Percentiles rank a stretch among this genome's conserved stretches.
Evolutionary conservation across 2,113 vertebrate species (phyloP).

Genomic region (Ovis canadensis): DNA sequence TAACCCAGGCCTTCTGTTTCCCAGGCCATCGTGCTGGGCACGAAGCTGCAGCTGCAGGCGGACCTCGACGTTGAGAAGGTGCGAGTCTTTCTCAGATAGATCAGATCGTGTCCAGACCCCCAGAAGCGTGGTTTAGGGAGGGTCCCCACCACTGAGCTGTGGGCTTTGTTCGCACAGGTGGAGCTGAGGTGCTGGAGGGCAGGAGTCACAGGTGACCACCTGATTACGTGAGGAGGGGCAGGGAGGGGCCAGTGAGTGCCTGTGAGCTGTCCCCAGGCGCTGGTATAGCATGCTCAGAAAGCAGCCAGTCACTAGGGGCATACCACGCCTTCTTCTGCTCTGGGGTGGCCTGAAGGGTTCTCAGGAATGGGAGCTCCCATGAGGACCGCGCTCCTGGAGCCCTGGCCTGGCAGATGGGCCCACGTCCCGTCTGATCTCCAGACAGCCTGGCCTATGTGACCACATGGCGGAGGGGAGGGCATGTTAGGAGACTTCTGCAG

Average conservation of each 20-base stretch:
- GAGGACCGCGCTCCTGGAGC: too few relatives aligned
- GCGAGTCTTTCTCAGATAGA: slow-evolving; percentile 62
- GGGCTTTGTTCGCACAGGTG: not conserved
- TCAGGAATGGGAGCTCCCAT: not conserved
- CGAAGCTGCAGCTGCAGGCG: slow-evolving; percentile 84
- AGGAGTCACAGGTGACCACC: not conserved
- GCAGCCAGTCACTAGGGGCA: not conserved
- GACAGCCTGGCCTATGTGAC: not conserved
- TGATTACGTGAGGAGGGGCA: not conserved
- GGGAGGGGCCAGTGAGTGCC: not conserved
- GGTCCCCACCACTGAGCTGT: not conserved
- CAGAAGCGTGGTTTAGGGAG: not conserved
- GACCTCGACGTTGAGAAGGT: slow-evolving; percentile 88
- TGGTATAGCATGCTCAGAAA: fast-evolving
- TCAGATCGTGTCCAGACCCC: not conserved
- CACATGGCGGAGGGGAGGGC: fast-evolving
- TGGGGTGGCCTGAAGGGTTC: not conserved
- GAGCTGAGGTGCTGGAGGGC: not conserved
- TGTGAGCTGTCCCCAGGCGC: not conserved
- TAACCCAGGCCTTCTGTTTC: not conserved
- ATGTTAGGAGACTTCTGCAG: not conserved
- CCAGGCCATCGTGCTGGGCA: slow-evolving; percentile 84
- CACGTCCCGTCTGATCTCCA: not conserved
- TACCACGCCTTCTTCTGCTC: fast-evolving
- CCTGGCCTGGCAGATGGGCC: not conserved